These are phyloP conservation scores for Venusia cambrica DNA, from an alignment of 2,888 invertebrate species.

Conservation along the genomic window DNA sequence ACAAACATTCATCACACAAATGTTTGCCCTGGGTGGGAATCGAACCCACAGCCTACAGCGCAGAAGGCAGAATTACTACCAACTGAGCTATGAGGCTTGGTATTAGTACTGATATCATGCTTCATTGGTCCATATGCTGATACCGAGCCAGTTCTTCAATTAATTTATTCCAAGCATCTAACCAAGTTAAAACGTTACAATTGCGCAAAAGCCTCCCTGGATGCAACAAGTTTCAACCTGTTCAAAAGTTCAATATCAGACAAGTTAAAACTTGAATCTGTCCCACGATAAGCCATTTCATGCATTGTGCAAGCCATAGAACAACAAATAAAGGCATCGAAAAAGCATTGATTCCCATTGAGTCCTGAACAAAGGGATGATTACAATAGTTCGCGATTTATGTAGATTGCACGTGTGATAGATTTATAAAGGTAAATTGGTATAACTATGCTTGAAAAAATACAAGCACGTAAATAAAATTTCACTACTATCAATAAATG, in stretches of 20 bases:
- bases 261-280: slow-evolving; percentile 51
- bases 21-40: too few species aligned
- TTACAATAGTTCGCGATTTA: slow-evolving; percentile 37
- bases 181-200: background rate
- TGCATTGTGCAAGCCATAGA: slow-evolving; percentile 27
- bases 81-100: too few species aligned
- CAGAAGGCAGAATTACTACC: too few species aligned
- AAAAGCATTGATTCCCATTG: slow-evolving; percentile 23
- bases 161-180: slow-evolving; percentile 4
- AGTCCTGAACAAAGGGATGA: slow-evolving; percentile 31
- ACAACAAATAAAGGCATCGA: slow-evolving; percentile 26
- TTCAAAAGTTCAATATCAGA: slow-evolving; percentile 36
- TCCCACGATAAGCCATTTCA: slow-evolving; percentile 25
- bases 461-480: too few species aligned
- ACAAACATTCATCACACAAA: too few species aligned
- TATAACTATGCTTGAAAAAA: too few species aligned
- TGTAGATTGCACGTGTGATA: slow-evolving; percentile 49
- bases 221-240: slow-evolving; percentile 63
- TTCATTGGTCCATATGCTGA: too few species aligned
- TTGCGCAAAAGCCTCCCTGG: slow-evolving; percentile 19
- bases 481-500: too few species aligned
- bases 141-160: too few species aligned
- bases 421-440: too few species aligned
- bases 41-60: too few species aligned
- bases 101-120: too few species aligned